Percentiles rank a stretch among this genome's conserved stretches.
Evolutionary conservation across 2,888 invertebrate genomes (phyloP).

Genomic region (Phragmatobia fuliginosa): DNA sequence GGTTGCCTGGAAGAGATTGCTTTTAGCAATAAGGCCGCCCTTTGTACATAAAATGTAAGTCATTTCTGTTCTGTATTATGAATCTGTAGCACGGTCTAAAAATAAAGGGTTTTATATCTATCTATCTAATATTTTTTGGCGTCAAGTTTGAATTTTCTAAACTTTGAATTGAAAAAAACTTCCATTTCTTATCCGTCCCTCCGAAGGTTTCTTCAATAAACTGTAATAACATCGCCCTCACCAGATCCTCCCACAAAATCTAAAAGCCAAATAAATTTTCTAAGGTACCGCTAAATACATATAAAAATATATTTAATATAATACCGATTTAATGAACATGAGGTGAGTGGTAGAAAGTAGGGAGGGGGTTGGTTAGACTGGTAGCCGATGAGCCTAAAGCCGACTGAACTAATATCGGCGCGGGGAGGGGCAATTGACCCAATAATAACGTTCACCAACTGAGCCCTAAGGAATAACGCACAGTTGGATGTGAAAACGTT

Average conservation of each 20-base stretch:
- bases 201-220: background rate
- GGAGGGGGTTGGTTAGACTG: slow-evolving; percentile 24
- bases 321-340: slow-evolving; percentile 53
- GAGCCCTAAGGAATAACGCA: slow-evolving; percentile 42
- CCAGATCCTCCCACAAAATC: slow-evolving; percentile 8
- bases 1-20: too few species aligned
- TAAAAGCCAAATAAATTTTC: slow-evolving; percentile 36
- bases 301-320: slow-evolving; percentile 53
- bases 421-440: slow-evolving; percentile 69
- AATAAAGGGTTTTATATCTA: too few species aligned
- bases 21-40: too few species aligned
- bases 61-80: too few species aligned
- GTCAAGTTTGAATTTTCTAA: background rate
- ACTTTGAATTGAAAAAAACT: background rate
- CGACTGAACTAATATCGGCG: slow-evolving; percentile 53
- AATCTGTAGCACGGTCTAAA: too few species aligned
- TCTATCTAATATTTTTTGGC: too few species aligned
- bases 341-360: slow-evolving; percentile 35
- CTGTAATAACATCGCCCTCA: slow-evolving; percentile 4
- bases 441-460: slow-evolving; percentile 69
- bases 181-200: background rate
- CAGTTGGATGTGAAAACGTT: slow-evolving; percentile 25
- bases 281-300: slow-evolving; percentile 42
- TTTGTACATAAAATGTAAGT: too few species aligned
- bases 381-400: slow-evolving; percentile 44